A percentile compares a stretch with the other conserved stretches of the same genome.
Conservation (phyloP, 2,113 vertebrate species). For the Thunnus thynnus region DNA sequence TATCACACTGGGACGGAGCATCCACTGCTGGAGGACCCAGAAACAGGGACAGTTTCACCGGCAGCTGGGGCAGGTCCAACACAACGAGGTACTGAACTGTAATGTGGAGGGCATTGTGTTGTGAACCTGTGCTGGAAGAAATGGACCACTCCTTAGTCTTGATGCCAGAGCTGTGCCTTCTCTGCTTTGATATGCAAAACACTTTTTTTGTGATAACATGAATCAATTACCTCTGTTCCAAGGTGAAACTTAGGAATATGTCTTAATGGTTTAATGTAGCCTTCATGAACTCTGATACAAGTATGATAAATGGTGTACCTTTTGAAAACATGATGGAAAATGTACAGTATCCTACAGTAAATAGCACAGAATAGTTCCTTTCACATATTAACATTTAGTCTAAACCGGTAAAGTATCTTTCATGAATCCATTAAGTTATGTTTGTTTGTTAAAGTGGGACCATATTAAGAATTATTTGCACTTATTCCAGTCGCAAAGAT, state of each 20-base stretch:
- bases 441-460: conserved; percentile 11
- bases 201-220: conserved; percentile 30
- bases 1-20: conserved; percentile 84
- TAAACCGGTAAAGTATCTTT: conserved; percentile 16
- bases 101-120: conserved; percentile 72
- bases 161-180: conserved; percentile 67
- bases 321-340: conserved; percentile 1
- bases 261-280: conserved; percentile 31
- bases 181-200: conserved; percentile 62
- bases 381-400: background rate
- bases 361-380: background rate
- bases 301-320: conserved; percentile 15
- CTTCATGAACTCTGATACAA: conserved; percentile 28
- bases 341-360: background rate
- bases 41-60: conserved; percentile 92
- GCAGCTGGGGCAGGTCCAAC: conserved; percentile 87
- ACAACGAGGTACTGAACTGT: conserved; percentile 88
- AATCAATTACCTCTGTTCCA: conserved; percentile 28
- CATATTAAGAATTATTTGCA: conserved; percentile 54
- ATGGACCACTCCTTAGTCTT: background rate
- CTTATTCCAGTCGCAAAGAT: conserved; percentile 19
- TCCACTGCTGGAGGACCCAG: conserved; percentile 91
- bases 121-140: conserved; percentile 58
- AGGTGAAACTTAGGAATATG: conserved; percentile 20
- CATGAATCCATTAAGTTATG: conserved; percentile 2